These are phyloP conservation scores for Zaprionus tsacasi DNA, from an alignment of 1,140 invertebrate genomes.

Conservation along the genomic window DNA sequence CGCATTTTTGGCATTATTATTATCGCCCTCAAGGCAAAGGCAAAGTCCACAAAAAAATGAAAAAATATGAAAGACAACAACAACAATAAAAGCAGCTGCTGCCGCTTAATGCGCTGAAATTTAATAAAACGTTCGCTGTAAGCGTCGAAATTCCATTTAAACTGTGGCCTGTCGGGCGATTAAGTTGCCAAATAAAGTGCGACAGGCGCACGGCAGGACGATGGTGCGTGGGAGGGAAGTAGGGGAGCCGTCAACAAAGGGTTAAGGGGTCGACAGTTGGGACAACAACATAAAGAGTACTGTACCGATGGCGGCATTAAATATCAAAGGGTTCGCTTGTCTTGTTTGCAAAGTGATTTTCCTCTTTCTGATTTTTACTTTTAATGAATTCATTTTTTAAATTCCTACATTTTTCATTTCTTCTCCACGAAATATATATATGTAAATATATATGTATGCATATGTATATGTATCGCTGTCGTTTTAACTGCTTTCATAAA, in stretches of 20 bases:
- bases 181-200: slow-evolving; percentile 82
- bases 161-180: slow-evolving; percentile 71
- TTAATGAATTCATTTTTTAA: slow-evolving; percentile 80
- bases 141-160: slow-evolving; percentile 65
- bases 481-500: slow-evolving; percentile 70
- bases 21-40: slow-evolving; percentile 46
- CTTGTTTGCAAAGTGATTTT: slow-evolving; percentile 73
- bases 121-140: slow-evolving; percentile 67
- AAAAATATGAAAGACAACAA: slow-evolving; percentile 10
- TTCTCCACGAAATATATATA: background rate
- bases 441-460: background rate
- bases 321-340: slow-evolving; percentile 74
- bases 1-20: slow-evolving; percentile 56
- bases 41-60: slow-evolving; percentile 15
- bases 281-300: background rate
- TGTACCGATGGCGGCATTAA: slow-evolving; percentile 56
- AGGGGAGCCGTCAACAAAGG: slow-evolving; percentile 47
- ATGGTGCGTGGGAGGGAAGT: background rate
- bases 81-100: slow-evolving; percentile 52
- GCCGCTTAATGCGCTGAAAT: slow-evolving; percentile 67
- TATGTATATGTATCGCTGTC: slow-evolving; percentile 25
- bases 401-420: slow-evolving; percentile 40
- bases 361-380: slow-evolving; percentile 74
- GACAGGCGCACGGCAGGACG: slow-evolving; percentile 40
- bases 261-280: slow-evolving; percentile 49